A percentile compares a stretch with the other conserved stretches of the same genome.
Evolutionary conservation across 2,113 vertebrate species (phyloP).

Genomic region (Malurus elegans): DNA sequence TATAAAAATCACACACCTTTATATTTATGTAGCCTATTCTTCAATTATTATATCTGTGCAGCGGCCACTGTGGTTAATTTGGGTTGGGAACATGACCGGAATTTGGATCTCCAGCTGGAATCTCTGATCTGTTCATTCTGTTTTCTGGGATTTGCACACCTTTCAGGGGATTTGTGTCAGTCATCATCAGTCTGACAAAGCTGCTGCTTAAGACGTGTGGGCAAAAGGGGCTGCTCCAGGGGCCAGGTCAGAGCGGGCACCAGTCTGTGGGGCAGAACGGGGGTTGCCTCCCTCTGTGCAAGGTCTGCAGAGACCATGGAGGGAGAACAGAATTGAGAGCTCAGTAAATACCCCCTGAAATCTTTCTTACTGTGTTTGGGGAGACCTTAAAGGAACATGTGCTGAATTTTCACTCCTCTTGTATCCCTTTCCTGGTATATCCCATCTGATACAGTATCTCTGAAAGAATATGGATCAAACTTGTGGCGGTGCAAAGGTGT

Average conservation of each 20-base stretch:
- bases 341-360: neutral
- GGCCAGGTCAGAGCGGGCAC: neutral
- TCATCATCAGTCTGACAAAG: neutral
- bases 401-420: neutral
- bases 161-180: neutral
- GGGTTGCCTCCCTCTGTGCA: neutral
- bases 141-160: neutral
- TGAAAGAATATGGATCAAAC: neutral
- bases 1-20: conserved; percentile 58
- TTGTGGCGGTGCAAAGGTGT: neutral
- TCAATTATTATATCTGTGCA: conserved; percentile 32
- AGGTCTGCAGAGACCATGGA: neutral
- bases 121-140: neutral
- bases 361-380: neutral
- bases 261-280: neutral
- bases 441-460: neutral
- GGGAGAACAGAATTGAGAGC: neutral
- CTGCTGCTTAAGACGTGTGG: neutral
- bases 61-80: conserved; percentile 9
- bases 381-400: neutral
- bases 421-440: neutral
- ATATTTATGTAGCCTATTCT: conserved; percentile 50
- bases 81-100: neutral
- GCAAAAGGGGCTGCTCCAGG: neutral
- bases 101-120: neutral